phyloP scores from a whole-genome alignment of 1,140 invertebrate species.

The Bradysia coprophila region DNA sequence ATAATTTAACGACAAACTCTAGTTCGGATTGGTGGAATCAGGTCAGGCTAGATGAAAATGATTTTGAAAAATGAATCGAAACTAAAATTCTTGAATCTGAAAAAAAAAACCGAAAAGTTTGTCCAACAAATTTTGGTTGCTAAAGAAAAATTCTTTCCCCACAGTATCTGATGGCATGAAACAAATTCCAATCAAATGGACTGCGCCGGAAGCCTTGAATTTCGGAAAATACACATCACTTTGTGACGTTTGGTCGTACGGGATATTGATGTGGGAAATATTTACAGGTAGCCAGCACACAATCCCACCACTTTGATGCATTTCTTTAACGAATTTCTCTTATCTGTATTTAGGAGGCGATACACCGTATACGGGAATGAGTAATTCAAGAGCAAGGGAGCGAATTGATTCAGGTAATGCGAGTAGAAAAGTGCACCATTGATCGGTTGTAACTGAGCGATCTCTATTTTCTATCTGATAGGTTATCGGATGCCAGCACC shows the following conservation, averaged over 20 bases:
- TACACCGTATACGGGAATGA: conserved; percentile 86
- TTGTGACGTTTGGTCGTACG: conserved; percentile 98
- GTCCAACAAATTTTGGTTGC: no score
- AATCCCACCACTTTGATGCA: no score
- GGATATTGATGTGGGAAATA: conserved; percentile 93
- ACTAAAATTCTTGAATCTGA: no score
- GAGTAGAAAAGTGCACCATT: conserved; percentile 4
- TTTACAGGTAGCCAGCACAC: no score
- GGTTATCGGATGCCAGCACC: conserved; percentile 87
- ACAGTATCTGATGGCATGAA: conserved; percentile 92
- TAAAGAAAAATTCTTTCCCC: no score
- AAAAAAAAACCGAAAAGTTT: no score
- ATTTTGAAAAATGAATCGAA: no score
- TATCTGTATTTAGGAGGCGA: conserved; percentile 62
- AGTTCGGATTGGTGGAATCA: no score
- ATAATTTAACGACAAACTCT: no score
- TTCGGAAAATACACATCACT: conserved; percentile 92
- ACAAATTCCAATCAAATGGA: conserved; percentile 97
- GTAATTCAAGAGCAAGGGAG: conserved; percentile 78
- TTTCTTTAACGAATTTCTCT: no score
- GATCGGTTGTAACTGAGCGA: neutral
- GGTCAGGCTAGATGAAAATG: no score
- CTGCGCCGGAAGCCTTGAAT: conserved; percentile 88
- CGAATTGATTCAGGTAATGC: conserved; percentile 83
- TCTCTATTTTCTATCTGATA: conserved; percentile 16